A percentile compares a stretch with the other conserved stretches of the same genome.
These are phyloP conservation scores for Musca vetustissima DNA, from an alignment of 1,140 invertebrate species.

Conservation along the genomic window DNA sequence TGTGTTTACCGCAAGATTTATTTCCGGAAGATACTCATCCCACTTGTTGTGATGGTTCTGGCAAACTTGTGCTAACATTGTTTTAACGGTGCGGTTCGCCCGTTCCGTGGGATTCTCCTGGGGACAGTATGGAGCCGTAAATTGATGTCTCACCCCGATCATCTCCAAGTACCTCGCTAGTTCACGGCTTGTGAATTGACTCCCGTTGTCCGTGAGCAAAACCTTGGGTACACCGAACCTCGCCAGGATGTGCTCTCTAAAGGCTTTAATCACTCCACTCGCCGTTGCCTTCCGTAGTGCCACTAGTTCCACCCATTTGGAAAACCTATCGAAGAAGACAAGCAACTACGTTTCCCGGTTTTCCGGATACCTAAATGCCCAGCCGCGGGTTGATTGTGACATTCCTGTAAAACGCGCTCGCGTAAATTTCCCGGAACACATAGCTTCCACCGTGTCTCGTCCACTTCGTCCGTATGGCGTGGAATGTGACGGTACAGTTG, in stretches of 20 bases:
- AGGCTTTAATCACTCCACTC: neutral
- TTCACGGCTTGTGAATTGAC: neutral
- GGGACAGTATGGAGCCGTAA: neutral
- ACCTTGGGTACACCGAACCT: neutral
- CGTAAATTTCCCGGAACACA: conserved; percentile 31
- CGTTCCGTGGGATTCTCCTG: conserved; percentile 17
- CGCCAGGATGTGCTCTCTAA: neutral
- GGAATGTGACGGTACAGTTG: conserved; percentile 9
- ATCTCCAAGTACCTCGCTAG: neutral
- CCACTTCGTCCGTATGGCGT: neutral
- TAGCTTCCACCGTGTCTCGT: conserved; percentile 16
- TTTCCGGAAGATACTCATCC: conserved; percentile 2
- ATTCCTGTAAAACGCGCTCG: conserved; percentile 31
- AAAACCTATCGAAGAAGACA: conserved; percentile 17
- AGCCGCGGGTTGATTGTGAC: conserved; percentile 39
- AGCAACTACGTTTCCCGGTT: conserved; percentile 26
- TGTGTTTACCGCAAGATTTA: neutral
- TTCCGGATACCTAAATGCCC: conserved; percentile 41
- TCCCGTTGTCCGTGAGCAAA: conserved; percentile 9
- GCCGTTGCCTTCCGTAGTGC: conserved; percentile 11
- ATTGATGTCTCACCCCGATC: neutral
- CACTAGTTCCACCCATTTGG: conserved; percentile 4
- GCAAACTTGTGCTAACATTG: neutral
- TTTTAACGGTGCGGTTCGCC: conserved; percentile 4
- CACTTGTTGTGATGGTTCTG: neutral